Evolutionary conservation across 1,140 invertebrate species (phyloP).

Genomic region (Papilio polytes): DNA sequence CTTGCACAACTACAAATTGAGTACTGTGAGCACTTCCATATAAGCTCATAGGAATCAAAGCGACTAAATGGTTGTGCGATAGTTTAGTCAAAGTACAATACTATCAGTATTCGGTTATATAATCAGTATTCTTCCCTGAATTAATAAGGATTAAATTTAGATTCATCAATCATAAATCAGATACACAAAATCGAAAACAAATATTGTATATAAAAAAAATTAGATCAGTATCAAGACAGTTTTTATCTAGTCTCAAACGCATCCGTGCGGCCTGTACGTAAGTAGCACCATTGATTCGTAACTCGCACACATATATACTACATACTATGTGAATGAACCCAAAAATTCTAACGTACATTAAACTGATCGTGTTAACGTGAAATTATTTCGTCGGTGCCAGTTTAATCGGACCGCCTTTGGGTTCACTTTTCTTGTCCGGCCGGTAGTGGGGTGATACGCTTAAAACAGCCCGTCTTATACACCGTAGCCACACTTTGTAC

Average conservation of each 20-base stretch:
- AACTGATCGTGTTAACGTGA: conserved; percentile 55
- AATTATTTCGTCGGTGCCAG: conserved; percentile 60
- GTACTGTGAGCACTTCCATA: too few relatives aligned
- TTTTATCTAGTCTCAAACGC: conserved; percentile 20
- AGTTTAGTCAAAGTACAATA: too few relatives aligned
- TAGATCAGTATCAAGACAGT: conserved; percentile 33
- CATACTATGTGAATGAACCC: conserved; percentile 40
- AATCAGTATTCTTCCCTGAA: too few relatives aligned
- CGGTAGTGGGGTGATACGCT: conserved; percentile 73
- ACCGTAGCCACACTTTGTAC: conserved; percentile 72
- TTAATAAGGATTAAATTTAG: too few relatives aligned
- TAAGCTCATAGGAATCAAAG: too few relatives aligned
- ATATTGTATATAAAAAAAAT: neutral
- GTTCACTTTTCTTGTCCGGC: conserved; percentile 71
- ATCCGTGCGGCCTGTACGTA: conserved; percentile 26
- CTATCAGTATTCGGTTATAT: too few relatives aligned
- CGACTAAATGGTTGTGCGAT: too few relatives aligned
- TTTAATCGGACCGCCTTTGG: conserved; percentile 68
- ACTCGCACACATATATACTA: conserved; percentile 31
- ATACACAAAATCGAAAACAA: too few relatives aligned
- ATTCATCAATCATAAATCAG: too few relatives aligned
- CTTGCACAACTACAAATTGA: too few relatives aligned
- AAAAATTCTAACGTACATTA: conserved; percentile 48
- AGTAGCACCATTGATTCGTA: conserved; percentile 49
- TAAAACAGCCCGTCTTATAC: conserved; percentile 73